phyloP scores from a whole-genome alignment of 1,140 invertebrate species.

The Manduca sexta region DNA sequence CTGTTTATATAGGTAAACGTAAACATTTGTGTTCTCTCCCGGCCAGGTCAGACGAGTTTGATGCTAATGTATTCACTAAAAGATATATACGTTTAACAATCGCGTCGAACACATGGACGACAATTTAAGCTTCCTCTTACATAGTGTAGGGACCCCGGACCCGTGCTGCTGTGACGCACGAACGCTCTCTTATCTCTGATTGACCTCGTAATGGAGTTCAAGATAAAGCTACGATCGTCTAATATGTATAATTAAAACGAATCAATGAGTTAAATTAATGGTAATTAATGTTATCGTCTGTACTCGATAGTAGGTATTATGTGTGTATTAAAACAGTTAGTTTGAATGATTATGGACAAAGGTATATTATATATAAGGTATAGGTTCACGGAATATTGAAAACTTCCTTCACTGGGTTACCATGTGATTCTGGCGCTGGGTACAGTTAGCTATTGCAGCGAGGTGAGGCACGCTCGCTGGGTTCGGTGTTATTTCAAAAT shows the following conservation, averaged over 20 bases:
- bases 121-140: background rate
- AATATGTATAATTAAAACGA: background rate
- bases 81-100: background rate
- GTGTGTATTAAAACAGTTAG: no score
- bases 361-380: no score
- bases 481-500: no score
- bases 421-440: no score
- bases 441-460: no score
- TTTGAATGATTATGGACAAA: no score
- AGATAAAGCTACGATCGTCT: constrained; percentile 22
- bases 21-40: constrained; percentile 30
- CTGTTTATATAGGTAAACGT: constrained; percentile 29
- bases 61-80: background rate
- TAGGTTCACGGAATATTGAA: no score
- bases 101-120: background rate
- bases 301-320: no score
- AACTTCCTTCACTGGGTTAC: no score
- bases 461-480: no score
- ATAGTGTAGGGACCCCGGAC: background rate
- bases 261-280: background rate
- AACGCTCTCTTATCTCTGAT: constrained; percentile 50
- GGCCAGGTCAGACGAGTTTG: constrained; percentile 8
- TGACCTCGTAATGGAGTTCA: constrained; percentile 49
- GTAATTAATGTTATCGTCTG: background rate
- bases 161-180: constrained; percentile 38